Percentiles rank a stretch among this genome's conserved stretches.
Evolutionary conservation across 2,113 vertebrate genomes (phyloP).

Genomic region (Rousettus leschenaultii): DNA sequence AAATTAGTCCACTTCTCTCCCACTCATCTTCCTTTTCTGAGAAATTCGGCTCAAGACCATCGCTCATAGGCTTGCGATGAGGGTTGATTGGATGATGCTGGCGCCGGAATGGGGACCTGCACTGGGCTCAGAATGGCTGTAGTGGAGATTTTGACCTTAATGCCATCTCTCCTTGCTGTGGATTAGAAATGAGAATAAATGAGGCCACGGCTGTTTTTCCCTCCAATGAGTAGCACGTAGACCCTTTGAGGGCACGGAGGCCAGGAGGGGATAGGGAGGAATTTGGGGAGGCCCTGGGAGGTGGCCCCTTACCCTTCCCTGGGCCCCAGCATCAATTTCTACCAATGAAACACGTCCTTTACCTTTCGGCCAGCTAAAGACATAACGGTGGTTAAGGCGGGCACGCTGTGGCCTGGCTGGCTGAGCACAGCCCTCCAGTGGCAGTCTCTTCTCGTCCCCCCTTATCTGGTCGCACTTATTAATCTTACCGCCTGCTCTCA

Average conservation of each 20-base stretch:
- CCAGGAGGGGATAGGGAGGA: background rate
- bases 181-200: background rate
- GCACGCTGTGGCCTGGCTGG: background rate
- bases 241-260: background rate
- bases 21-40: background rate
- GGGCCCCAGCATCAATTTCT: background rate
- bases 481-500: background rate
- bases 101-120: accelerated
- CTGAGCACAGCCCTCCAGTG: accelerated
- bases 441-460: background rate
- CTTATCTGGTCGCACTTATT: accelerated
- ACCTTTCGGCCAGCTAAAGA: background rate
- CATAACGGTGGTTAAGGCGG: background rate
- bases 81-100: accelerated
- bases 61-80: background rate
- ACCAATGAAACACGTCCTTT: background rate
- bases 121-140: background rate
- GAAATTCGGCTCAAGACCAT: background rate
- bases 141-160: background rate
- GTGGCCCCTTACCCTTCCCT: background rate
- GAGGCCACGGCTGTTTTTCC: background rate
- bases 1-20: background rate
- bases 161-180: background rate
- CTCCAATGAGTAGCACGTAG: background rate
- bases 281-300: background rate